Percentiles rank a stretch among this genome's conserved stretches.
Conservation (phyloP, 2,888 invertebrate species). For the Carpatolechia fugitivella region DNA sequence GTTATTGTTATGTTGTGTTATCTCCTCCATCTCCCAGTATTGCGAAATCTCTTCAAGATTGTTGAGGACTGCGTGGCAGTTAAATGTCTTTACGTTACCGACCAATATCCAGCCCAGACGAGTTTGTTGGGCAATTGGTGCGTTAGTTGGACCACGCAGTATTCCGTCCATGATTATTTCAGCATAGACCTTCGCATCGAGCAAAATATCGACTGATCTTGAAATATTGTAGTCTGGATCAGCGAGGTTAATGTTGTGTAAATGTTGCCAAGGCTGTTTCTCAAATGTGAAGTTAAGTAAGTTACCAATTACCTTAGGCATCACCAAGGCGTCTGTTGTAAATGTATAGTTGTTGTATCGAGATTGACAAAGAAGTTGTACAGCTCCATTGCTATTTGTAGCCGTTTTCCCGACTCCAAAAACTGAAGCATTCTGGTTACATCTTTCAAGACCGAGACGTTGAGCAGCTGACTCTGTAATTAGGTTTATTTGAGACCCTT, state of each 20-base stretch:
- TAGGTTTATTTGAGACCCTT: not conserved
- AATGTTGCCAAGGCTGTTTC: not conserved
- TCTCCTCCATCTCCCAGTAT: not conserved
- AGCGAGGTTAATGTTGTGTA: constrained; percentile 13
- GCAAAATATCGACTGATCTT: not conserved
- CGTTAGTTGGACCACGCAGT: not conserved
- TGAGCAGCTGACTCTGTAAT: not conserved
- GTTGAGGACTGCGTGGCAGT: not conserved
- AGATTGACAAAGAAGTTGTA: not conserved
- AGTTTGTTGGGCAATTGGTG: not conserved
- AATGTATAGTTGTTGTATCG: not conserved
- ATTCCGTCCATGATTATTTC: not conserved
- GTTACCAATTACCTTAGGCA: not conserved
- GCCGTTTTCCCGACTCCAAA: not conserved
- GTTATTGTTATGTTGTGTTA: not conserved
- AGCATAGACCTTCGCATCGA: not conserved
- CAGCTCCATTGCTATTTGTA: not conserved
- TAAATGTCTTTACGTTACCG: not conserved
- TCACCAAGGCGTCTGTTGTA: not conserved
- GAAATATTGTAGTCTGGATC: constrained; percentile 20
- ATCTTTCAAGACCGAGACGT: not conserved
- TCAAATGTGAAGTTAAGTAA: not conserved
- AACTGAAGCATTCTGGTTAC: not conserved
- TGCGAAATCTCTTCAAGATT: not conserved
- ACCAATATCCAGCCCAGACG: not conserved